Conservation (phyloP, 1,140 invertebrate genomes). For the Pantala flavescens region DNA sequence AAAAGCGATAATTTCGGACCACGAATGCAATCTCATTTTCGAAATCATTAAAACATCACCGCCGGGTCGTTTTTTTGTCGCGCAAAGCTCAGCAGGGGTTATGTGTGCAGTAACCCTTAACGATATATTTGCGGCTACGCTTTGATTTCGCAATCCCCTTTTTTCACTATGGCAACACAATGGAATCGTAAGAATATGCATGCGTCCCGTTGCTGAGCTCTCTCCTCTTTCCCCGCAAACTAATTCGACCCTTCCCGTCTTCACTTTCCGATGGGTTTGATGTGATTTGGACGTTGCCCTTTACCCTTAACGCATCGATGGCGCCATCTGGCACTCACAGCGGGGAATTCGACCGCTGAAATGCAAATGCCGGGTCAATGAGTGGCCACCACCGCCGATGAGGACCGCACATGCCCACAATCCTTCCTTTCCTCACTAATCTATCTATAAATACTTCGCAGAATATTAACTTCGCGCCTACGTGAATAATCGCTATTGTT, state of each 20-base stretch:
- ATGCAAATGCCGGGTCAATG: constrained; percentile 4
- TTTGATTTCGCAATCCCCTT: too few relatives aligned
- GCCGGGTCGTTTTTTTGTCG: too few relatives aligned
- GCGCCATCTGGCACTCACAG: constrained; percentile 1
- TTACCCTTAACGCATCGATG: neutral
- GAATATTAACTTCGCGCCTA: neutral
- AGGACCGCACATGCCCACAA: neutral
- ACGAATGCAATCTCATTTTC: too few relatives aligned
- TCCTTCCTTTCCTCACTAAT: neutral
- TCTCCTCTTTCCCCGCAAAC: neutral
- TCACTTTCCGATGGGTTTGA: neutral
- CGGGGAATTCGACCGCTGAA: neutral
- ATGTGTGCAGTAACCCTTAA: too few relatives aligned
- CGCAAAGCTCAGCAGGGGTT: too few relatives aligned
- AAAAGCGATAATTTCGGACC: too few relatives aligned
- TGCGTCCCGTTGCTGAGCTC: too few relatives aligned
- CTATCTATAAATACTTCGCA: neutral
- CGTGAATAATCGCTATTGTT: neutral
- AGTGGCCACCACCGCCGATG: neutral
- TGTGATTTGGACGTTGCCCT: neutral
- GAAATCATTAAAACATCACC: too few relatives aligned
- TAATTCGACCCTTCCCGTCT: neutral
- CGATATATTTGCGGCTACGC: too few relatives aligned
- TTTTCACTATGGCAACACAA: too few relatives aligned
- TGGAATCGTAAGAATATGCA: too few relatives aligned